These are phyloP conservation scores for Brenthis hecate DNA, from an alignment of 2,888 invertebrate species.

Conservation along the genomic window DNA sequence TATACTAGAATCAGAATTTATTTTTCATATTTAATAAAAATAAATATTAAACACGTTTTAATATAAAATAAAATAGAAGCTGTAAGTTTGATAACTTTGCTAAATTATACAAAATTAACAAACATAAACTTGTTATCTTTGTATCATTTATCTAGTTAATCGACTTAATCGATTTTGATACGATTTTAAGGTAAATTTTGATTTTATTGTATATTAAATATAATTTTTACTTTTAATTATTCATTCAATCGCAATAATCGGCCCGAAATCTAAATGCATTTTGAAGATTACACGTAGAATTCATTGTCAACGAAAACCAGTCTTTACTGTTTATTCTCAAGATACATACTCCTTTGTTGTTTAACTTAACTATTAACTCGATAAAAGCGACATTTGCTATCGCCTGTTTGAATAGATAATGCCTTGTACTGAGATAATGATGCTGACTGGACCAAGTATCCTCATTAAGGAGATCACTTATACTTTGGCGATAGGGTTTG, in stretches of 20 bases:
- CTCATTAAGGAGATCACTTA: constrained; percentile 53
- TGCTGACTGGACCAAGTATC: constrained; percentile 46
- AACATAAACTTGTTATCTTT: too few species aligned
- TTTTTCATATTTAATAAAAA: too few species aligned
- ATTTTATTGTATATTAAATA: too few species aligned
- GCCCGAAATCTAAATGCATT: not conserved
- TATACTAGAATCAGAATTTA: too few species aligned
- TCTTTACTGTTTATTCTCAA: constrained; percentile 13
- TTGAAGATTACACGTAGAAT: constrained; percentile 32
- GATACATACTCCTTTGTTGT: constrained; percentile 11
- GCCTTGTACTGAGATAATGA: constrained; percentile 54
- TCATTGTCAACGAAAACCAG: not conserved
- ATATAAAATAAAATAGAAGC: too few species aligned
- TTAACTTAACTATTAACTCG: constrained; percentile 24
- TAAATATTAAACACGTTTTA: too few species aligned
- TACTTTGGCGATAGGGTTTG: constrained; percentile 28
- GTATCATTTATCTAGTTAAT: too few species aligned
- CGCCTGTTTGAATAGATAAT: constrained; percentile 54
- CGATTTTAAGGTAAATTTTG: too few species aligned
- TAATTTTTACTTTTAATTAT: too few species aligned
- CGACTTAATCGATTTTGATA: too few species aligned
- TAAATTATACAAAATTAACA: too few species aligned
- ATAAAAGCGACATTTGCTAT: constrained; percentile 51
- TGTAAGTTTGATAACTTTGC: too few species aligned
- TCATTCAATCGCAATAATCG: not conserved